A percentile compares a stretch with the other conserved stretches of the same genome.
These are phyloP conservation scores for Xestobium rufovillosum DNA, from an alignment of 2,888 invertebrate genomes.

Conservation along the genomic window DNA sequence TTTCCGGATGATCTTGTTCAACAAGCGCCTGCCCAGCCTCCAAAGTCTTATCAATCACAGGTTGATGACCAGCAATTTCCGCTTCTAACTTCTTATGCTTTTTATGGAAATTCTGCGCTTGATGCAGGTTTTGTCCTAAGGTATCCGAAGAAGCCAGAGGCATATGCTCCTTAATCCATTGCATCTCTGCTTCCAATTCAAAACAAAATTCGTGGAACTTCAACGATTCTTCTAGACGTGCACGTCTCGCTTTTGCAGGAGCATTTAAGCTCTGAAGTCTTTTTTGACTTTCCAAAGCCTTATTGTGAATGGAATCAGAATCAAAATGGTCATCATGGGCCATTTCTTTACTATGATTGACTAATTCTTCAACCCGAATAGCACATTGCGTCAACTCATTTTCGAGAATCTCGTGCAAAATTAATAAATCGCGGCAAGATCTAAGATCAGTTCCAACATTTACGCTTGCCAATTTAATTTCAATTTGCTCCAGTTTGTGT, in stretches of 20 bases:
- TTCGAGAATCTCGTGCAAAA: constrained; percentile 83
- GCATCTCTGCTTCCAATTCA: constrained; percentile 85
- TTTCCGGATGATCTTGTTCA: constrained; percentile 72
- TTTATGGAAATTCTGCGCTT: constrained; percentile 85
- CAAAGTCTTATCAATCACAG: constrained; percentile 75
- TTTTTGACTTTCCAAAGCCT: constrained; percentile 66
- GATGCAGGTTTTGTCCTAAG: constrained; percentile 79
- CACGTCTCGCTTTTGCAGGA: constrained; percentile 63
- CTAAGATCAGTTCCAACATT: constrained; percentile 79
- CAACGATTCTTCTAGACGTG: constrained; percentile 74
- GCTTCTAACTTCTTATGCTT: constrained; percentile 90
- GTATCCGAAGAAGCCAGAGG: constrained; percentile 70
- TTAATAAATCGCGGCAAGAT: constrained; percentile 76
- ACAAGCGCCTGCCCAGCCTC: constrained; percentile 70
- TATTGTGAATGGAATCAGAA: constrained; percentile 73
- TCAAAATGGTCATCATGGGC: constrained; percentile 93
- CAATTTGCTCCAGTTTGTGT: constrained; percentile 78
- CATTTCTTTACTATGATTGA: constrained; percentile 79
- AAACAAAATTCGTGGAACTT: constrained; percentile 89
- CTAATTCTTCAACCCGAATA: constrained; percentile 69
- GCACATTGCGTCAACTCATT: constrained; percentile 80
- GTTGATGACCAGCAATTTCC: constrained; percentile 80
- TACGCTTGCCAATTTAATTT: constrained; percentile 65
- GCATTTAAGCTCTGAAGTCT: constrained; percentile 63
- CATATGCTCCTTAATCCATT: constrained; percentile 90